A percentile compares a stretch with the other conserved stretches of the same genome.
phyloP scores from a whole-genome alignment of 1,140 invertebrate genomes.

The Drosophila sp. region DNA sequence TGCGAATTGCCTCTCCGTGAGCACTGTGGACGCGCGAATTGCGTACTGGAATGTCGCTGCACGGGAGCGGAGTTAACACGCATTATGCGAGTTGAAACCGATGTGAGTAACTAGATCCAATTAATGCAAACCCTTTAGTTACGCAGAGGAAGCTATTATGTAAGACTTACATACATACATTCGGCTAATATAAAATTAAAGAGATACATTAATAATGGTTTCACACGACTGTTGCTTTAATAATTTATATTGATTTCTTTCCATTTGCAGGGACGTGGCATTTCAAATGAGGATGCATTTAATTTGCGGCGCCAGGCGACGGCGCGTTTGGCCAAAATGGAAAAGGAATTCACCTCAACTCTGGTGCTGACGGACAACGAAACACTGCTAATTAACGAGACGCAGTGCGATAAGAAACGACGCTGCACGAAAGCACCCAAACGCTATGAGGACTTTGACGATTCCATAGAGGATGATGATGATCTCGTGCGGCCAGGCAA shows the following conservation, averaged over 20 bases:
- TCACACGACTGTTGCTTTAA: too few relatives aligned
- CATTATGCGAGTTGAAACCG: conserved; percentile 73
- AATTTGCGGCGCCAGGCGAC: conserved; percentile 76
- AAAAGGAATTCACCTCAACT: conserved; percentile 82
- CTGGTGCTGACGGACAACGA: conserved; percentile 80
- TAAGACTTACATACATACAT: too few relatives aligned
- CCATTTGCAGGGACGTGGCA: conserved; percentile 56
- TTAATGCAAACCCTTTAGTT: too few relatives aligned
- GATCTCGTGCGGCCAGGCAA: conserved; percentile 1
- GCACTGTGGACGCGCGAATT: conserved; percentile 70
- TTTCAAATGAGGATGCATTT: conserved; percentile 81
- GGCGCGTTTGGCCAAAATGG: conserved; percentile 77
- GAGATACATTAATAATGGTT: too few relatives aligned
- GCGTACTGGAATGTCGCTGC: conserved; percentile 70
- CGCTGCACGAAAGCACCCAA: conserved; percentile 80
- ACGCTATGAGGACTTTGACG: conserved; percentile 77
- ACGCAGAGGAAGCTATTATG: too few relatives aligned
- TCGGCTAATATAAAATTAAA: too few relatives aligned
- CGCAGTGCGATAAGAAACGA: conserved; percentile 78
- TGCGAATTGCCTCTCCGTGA: conserved; percentile 54
- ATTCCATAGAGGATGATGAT: conserved; percentile 63
- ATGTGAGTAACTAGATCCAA: conserved; percentile 33
- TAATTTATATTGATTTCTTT: conserved; percentile 3
- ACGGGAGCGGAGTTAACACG: conserved; percentile 56
- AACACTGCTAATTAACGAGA: conserved; percentile 76